Conservation (phyloP, 2,797 vertebrate genomes). For the Melanotaenia boesemani region DNA sequence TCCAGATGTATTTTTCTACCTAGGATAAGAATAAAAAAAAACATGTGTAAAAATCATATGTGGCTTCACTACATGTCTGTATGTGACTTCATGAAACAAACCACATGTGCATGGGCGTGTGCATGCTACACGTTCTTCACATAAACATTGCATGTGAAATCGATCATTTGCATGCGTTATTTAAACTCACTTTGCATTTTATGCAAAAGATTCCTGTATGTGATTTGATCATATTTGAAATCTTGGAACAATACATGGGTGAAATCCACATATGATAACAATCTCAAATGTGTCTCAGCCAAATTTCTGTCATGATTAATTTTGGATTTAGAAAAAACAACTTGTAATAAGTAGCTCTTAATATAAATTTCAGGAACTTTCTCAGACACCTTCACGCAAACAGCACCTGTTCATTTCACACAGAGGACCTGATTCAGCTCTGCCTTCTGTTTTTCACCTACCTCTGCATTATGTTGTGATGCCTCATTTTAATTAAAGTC, state of each 20-base stretch:
- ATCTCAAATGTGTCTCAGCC: background rate
- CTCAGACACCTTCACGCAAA: constrained; percentile 18
- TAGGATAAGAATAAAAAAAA: background rate
- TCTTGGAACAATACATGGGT: background rate
- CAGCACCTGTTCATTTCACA: constrained; percentile 59
- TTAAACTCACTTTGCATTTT: constrained; percentile 10
- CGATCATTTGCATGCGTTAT: background rate
- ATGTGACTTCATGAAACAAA: background rate
- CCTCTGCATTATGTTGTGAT: constrained; percentile 46
- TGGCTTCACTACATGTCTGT: background rate
- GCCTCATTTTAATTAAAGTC: constrained; percentile 39
- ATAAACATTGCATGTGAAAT: constrained; percentile 3
- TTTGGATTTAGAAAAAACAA: background rate
- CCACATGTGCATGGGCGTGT: background rate
- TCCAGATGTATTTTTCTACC: background rate
- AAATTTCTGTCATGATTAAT: background rate
- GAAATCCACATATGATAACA: constrained; percentile 3
- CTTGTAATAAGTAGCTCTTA: constrained; percentile 10
- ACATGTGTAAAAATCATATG: background rate
- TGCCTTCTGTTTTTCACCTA: constrained; percentile 32
- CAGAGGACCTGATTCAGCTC: constrained; percentile 60
- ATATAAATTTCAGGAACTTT: background rate
- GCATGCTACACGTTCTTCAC: background rate
- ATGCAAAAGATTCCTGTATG: constrained; percentile 3
- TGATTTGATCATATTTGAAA: background rate